Evolutionary conservation across 2,888 invertebrate genomes (phyloP).

Genomic region (Stratiomys singularior): DNA sequence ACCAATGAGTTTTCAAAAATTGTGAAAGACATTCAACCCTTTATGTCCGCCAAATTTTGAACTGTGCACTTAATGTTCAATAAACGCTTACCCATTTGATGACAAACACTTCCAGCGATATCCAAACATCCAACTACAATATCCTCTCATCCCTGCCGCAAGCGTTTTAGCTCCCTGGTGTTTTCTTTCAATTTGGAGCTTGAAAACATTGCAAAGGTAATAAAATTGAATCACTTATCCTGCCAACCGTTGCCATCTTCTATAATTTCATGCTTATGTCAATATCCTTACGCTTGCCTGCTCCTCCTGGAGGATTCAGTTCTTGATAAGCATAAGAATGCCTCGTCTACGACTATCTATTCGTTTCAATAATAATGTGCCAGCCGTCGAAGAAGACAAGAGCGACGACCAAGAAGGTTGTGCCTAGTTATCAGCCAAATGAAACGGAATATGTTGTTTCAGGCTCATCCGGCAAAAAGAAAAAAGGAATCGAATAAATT

Average conservation of each 20-base stretch:
- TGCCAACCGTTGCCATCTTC: background rate
- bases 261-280: conserved; percentile 32
- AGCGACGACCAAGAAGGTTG: background rate
- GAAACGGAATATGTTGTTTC: conserved; percentile 38
- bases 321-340: conserved; percentile 1
- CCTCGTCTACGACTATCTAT: background rate
- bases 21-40: too few relatives aligned
- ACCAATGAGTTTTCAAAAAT: too few relatives aligned
- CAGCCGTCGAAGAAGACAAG: background rate
- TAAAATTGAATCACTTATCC: conserved; percentile 39
- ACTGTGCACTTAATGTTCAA: too few relatives aligned
- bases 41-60: too few relatives aligned
- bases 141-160: too few relatives aligned
- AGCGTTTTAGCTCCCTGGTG: conserved; percentile 1
- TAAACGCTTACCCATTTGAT: too few relatives aligned
- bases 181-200: conserved; percentile 42
- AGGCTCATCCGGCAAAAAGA: conserved; percentile 24
- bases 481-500: conserved; percentile 43
- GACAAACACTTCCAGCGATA: too few relatives aligned
- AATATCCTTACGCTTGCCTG: conserved; percentile 14
- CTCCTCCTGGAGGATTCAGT: background rate
- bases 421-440: conserved; percentile 3
- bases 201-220: conserved; percentile 37
- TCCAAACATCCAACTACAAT: too few relatives aligned
- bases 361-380: conserved; percentile 3